Percentiles rank a stretch among this genome's conserved stretches.
These are phyloP conservation scores for Caenorhabditis elegans DNA, from an alignment of 1,140 invertebrate genomes.

Conservation along the genomic window DNA sequence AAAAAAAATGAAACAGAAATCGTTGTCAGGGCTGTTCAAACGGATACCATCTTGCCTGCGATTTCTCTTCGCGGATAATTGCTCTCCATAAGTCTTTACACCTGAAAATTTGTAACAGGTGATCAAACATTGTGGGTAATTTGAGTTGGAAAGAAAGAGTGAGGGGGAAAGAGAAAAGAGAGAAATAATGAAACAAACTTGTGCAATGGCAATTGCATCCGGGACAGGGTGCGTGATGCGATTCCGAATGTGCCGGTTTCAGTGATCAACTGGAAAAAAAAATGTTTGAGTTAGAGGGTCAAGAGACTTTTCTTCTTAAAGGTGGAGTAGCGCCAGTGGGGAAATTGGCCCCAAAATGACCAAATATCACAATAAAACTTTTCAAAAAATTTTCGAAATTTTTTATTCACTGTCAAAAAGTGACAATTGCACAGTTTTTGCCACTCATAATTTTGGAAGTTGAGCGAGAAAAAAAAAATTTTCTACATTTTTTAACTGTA, in stretches of 20 bases:
- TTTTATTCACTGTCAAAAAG: no score
- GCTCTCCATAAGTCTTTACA: slow-evolving; percentile 63
- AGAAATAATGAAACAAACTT: slow-evolving; percentile 37
- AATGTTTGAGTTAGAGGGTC: slow-evolving; percentile 54
- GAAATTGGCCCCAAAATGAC: no score
- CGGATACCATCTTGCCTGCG: slow-evolving; percentile 64
- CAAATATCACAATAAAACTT: no score
- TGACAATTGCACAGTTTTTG: no score
- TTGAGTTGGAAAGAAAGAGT: no score
- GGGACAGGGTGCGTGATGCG: slow-evolving; percentile 55
- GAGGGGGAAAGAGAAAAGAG: background rate
- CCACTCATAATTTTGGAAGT: no score
- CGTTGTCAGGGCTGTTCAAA: slow-evolving; percentile 55
- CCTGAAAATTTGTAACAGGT: slow-evolving; percentile 19
- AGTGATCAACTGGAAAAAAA: slow-evolving; percentile 56
- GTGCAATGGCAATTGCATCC: slow-evolving; percentile 60
- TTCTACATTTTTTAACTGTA: no score
- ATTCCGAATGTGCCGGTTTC: slow-evolving; percentile 65
- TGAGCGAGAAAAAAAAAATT: no score
- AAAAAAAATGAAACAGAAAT: no score
- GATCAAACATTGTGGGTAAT: background rate
- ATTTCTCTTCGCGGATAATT: slow-evolving; percentile 64
- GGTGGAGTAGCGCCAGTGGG: no score
- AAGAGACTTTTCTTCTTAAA: no score
- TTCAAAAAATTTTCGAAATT: no score